Percentiles rank a stretch among this genome's conserved stretches.
phyloP scores from a whole-genome alignment of 2,113 vertebrate species.

The Otolemur garnettii region DNA sequence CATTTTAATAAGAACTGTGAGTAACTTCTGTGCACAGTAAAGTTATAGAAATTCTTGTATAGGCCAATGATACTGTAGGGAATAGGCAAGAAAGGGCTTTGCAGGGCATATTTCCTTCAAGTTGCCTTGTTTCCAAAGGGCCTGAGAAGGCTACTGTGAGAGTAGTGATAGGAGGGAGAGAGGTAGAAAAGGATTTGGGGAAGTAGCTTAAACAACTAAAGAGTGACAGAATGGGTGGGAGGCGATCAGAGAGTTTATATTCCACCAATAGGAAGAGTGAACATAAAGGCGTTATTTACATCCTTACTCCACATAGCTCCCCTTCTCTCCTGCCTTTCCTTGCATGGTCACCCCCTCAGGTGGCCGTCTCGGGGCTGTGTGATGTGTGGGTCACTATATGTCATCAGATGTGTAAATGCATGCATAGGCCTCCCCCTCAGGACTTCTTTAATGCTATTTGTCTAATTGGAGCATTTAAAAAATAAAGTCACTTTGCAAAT shows the following conservation, averaged over 20 bases:
- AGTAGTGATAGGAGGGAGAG: background rate
- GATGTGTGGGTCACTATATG: background rate
- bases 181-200: background rate
- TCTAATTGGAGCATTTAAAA: slow-evolving; percentile 70
- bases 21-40: background rate
- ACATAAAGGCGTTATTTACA: background rate
- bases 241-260: background rate
- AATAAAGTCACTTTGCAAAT: slow-evolving; percentile 65
- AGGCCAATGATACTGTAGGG: background rate
- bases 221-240: background rate
- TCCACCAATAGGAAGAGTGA: background rate
- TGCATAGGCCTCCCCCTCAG: background rate
- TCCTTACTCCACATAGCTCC: background rate
- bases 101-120: background rate
- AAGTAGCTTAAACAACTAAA: background rate
- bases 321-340: background rate
- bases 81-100: background rate
- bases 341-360: background rate
- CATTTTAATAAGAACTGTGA: background rate
- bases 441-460: slow-evolving; percentile 36
- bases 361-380: background rate
- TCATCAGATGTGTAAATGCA: background rate
- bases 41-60: background rate
- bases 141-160: background rate
- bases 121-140: background rate